phyloP scores from a whole-genome alignment of 2,113 vertebrate species.

The Alethe castanea region DNA sequence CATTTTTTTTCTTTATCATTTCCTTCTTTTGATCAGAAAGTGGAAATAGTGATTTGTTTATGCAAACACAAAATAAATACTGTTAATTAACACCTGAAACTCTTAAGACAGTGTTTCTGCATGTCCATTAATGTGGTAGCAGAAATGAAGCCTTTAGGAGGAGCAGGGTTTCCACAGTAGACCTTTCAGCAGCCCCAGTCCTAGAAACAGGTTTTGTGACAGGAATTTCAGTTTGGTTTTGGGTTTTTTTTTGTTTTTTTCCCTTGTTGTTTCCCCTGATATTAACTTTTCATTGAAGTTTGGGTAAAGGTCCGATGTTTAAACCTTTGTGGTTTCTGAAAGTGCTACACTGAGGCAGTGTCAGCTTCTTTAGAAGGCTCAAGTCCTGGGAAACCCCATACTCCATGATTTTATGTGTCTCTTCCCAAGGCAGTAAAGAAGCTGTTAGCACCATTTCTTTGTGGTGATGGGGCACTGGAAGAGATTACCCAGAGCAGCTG shows the following conservation, averaged over 20 bases:
- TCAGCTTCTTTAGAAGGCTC: background rate
- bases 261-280: background rate
- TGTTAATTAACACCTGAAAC: background rate
- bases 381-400: background rate
- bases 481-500: background rate
- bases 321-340: background rate
- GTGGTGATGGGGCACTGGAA: background rate
- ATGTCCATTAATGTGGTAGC: background rate
- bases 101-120: background rate
- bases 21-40: background rate
- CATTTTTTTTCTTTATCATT: background rate
- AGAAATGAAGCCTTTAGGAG: background rate
- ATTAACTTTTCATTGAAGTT: background rate
- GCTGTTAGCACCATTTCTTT: background rate
- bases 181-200: background rate
- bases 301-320: background rate
- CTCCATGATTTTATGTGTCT: background rate
- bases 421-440: background rate
- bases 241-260: background rate
- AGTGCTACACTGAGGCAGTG: accelerated
- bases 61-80: background rate
- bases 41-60: background rate
- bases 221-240: background rate
- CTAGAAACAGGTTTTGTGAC: background rate
- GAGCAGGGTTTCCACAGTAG: background rate